Base-by-base conservation (phyloP, 2,113 vertebrate genomes). In the Poeciliopsis prolifica region DNA sequence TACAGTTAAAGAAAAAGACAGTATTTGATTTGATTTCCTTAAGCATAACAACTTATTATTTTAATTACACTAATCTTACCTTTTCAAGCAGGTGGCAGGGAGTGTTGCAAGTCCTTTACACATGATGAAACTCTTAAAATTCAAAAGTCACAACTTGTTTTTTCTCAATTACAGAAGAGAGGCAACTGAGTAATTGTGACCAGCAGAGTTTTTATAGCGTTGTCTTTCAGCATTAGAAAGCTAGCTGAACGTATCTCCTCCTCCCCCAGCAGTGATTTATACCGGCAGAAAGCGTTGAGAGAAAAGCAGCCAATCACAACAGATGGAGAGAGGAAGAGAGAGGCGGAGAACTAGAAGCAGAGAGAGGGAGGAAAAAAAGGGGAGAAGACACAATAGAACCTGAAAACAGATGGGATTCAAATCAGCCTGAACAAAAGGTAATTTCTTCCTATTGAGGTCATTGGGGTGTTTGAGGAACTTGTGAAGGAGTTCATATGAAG, bases 61-160 rank as follows among this genome's bases (percentile, higher is more conserved):
- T 1, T 73, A 66, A 30, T 4, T 26, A 42, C 19, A 33, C 9
- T 24, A 1, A 1, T 63, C 94, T 92, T 95, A 99, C 97, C 97
- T 97, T 95, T 95, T 96, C 83, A 98, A 88, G 93, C 97, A 99
- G 81, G 97, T 97, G 44, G 96, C 96, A 40, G 97, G 97, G 66
- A 97, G 95, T 0, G 96, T 95, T 31, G 96, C 95, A 0, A 98
- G 96, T 91, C 97, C 97, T 89, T 96, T 97, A 89, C 97, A 99
- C 97, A 99, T 99, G 87, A 84, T 94, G 86, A 0, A 42, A 33
- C 2, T 29, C 51, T 70, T 82, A 54, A 75, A 65, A 79, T 88
- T 84, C 78, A 70, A 66, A 54, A 80, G 61, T 79, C 63, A 51
- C 60, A 14, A 0, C 13, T 54, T 35, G 13, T 58, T 61, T 58